Evolutionary conservation across 2,888 invertebrate genomes (phyloP).

Genomic region (Apodemia mormo): DNA sequence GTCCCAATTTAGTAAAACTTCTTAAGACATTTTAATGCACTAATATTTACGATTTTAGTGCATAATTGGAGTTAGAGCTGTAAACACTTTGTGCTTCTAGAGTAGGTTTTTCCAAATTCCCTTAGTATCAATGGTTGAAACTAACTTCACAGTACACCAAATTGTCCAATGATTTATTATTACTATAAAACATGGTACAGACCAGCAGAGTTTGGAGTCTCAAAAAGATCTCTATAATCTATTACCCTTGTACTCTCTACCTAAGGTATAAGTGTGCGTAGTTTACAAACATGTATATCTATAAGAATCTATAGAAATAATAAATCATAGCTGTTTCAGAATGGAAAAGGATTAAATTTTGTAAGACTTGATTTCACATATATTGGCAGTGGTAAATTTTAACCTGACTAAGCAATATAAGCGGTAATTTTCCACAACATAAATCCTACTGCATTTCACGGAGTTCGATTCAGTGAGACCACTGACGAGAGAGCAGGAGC

Average conservation of each 20-base stretch:
- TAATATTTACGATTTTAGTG: no score
- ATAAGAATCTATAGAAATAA: neutral
- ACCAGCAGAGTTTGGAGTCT: neutral
- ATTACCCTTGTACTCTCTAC: neutral
- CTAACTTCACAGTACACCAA: neutral
- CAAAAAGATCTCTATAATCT: no score
- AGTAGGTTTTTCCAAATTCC: no score
- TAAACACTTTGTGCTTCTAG: neutral
- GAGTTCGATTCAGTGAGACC: neutral
- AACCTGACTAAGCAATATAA: neutral
- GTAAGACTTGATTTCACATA: neutral
- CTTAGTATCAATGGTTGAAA: neutral
- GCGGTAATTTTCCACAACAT: neutral
- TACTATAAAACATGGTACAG: neutral
- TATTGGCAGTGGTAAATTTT: conserved; percentile 11
- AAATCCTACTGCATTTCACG: neutral
- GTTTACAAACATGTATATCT: no score
- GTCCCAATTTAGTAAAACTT: no score
- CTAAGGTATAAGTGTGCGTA: no score
- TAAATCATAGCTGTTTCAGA: neutral
- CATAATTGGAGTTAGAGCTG: neutral
- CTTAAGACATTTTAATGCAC: no score
- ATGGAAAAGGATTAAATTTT: neutral
- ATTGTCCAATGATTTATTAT: neutral
- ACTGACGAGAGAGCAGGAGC: conserved; percentile 5